These are phyloP conservation scores for Penaeus chinensis DNA, from an alignment of 1,140 invertebrate species.

Conservation along the genomic window DNA sequence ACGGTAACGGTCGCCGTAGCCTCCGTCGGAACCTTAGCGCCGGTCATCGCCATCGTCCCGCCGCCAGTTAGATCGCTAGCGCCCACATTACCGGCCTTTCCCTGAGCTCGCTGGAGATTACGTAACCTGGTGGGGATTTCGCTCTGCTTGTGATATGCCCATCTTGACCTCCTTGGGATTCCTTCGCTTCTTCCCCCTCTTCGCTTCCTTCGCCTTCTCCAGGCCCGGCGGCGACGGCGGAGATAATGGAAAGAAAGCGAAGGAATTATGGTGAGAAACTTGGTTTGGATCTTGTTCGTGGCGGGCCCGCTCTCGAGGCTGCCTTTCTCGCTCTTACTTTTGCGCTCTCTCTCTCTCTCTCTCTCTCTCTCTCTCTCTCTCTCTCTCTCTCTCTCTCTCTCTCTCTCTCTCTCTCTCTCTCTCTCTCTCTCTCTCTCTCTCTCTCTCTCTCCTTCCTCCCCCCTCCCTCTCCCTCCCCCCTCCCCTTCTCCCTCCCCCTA, in stretches of 20 bases:
- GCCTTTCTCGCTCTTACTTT: not conserved
- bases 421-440: not conserved
- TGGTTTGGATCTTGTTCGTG: not conserved
- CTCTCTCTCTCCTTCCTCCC: not conserved
- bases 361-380: not conserved
- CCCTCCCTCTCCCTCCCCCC: not conserved
- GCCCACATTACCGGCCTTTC: no score
- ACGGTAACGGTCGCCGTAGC: no score
- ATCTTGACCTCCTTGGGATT: no score
- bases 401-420: no score
- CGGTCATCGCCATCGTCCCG: no score
- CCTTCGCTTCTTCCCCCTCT: not conserved
- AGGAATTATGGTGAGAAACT: not conserved
- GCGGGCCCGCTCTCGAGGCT: not conserved
- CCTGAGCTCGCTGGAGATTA: no score
- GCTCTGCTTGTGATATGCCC: no score
- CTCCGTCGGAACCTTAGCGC: no score
- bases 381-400: not conserved
- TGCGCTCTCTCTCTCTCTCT: not conserved
- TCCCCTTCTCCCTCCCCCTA: not conserved
- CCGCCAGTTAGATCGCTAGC: no score
- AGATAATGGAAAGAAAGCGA: constrained; percentile 20
- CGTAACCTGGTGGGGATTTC: no score
- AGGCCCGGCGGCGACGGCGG: not conserved
- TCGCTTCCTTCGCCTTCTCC: not conserved